Evolutionary conservation across 2,113 vertebrate genomes (phyloP).

Genomic region (Scomber colias): DNA sequence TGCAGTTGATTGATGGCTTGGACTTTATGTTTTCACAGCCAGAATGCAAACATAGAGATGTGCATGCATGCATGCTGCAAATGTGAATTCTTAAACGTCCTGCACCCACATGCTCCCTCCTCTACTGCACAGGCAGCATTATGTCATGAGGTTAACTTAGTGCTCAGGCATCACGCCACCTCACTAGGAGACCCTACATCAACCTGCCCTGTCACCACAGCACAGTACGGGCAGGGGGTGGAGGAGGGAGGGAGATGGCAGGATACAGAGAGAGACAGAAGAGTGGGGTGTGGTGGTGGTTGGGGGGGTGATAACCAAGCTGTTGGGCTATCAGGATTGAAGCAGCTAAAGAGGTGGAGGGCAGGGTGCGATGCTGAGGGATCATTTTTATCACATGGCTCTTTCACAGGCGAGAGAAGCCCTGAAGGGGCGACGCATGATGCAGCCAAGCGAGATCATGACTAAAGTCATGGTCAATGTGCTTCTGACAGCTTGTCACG

Average conservation of each 20-base stretch:
- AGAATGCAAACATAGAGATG: slow-evolving; percentile 31
- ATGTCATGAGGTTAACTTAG: slow-evolving; percentile 32
- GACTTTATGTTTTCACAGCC: slow-evolving; percentile 43
- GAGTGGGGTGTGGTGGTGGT: slow-evolving; percentile 2
- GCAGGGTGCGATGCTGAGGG: slow-evolving; percentile 32
- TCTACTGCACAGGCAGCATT: slow-evolving; percentile 15
- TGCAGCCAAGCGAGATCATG: slow-evolving; percentile 17
- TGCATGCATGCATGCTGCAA: neutral
- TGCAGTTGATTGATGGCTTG: slow-evolving; percentile 53
- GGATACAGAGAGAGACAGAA: slow-evolving; percentile 4
- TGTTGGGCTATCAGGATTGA: slow-evolving; percentile 38
- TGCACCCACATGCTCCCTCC: neutral
- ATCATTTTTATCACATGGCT: slow-evolving; percentile 56
- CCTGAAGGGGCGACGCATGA: neutral
- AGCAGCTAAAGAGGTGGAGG: slow-evolving; percentile 27
- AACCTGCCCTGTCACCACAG: slow-evolving; percentile 51
- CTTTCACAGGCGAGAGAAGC: slow-evolving; percentile 20
- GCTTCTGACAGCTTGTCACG: slow-evolving; percentile 19
- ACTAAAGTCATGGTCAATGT: slow-evolving; percentile 46
- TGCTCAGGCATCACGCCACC: slow-evolving; percentile 31
- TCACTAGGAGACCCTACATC: slow-evolving; percentile 57
- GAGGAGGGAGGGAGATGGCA: slow-evolving; percentile 8
- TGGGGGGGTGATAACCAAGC: slow-evolving; percentile 48
- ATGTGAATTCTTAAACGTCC: neutral
- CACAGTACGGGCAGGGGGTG: neutral